These are phyloP conservation scores for Amblyornis subalaris DNA, from an alignment of 2,113 vertebrate species.

Conservation along the genomic window DNA sequence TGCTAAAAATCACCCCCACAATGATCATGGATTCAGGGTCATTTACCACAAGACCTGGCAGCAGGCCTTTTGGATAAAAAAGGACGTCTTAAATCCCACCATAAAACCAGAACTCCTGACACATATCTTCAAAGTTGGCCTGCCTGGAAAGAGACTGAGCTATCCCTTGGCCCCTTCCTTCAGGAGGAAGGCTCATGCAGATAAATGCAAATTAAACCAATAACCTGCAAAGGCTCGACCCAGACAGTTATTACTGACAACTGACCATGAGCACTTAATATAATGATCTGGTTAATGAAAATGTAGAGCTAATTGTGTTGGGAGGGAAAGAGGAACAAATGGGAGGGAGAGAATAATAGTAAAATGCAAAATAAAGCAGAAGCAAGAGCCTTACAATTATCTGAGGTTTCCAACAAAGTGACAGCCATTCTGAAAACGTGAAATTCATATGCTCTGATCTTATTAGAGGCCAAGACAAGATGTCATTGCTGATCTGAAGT, in stretches of 20 bases:
- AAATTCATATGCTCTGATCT: constrained; percentile 14
- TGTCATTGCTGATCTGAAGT: constrained; percentile 26
- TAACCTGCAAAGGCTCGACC: not conserved
- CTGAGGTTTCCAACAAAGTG: constrained; percentile 20
- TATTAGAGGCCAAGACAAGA: constrained; percentile 27
- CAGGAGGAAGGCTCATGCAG: not conserved
- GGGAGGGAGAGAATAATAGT: constrained; percentile 7
- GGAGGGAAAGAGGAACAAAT: not conserved
- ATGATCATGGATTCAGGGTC: not conserved
- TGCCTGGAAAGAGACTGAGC: not conserved
- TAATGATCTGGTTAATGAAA: constrained; percentile 17
- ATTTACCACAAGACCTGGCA: not conserved
- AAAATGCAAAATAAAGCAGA: constrained; percentile 21
- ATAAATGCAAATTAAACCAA: not conserved
- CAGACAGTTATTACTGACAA: not conserved
- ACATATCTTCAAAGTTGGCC: not conserved
- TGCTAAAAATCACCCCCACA: not conserved
- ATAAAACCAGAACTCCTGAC: not conserved
- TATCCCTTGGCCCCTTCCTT: not conserved
- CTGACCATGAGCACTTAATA: not conserved
- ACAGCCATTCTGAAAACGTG: constrained; percentile 20
- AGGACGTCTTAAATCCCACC: not conserved
- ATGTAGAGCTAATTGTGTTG: constrained; percentile 12
- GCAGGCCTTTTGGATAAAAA: not conserved
- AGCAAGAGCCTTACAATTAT: constrained; percentile 1